A percentile compares a stretch with the other conserved stretches of the same genome.
These are phyloP conservation scores for Caenorhabditis elegans DNA, from an alignment of 1,140 invertebrate species.

Conservation along the genomic window DNA sequence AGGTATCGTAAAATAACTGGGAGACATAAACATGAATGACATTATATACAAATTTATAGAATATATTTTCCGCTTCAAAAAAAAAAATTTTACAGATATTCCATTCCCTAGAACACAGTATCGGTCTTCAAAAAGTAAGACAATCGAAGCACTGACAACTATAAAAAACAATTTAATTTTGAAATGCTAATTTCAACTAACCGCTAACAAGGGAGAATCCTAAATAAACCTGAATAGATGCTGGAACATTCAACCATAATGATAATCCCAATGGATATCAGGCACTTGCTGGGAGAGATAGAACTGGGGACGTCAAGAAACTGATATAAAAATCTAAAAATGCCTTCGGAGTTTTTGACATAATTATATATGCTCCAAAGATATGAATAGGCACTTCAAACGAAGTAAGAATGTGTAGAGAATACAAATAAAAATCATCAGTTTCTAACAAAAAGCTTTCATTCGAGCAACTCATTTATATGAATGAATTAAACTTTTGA, in stretches of 20 bases:
- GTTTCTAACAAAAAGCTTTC: not conserved
- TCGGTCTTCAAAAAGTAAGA: not conserved
- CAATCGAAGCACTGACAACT: not conserved
- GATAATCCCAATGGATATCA: not conserved
- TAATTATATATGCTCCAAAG: not conserved
- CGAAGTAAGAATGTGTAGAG: not conserved
- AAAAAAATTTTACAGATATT: not conserved
- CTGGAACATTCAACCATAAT: not conserved
- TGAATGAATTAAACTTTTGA: not conserved
- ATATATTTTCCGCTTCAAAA: not conserved
- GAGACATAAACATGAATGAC: not conserved
- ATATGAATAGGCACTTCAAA: not conserved
- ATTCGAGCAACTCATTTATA: not conserved
- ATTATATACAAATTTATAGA: not conserved
- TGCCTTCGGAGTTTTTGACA: not conserved
- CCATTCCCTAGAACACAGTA: not conserved
- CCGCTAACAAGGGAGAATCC: not conserved
- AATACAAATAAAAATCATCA: not conserved
- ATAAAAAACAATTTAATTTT: not conserved
- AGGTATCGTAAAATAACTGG: not conserved
- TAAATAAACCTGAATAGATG: not conserved
- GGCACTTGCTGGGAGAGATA: not conserved
- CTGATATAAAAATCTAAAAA: not conserved
- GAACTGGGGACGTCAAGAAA: not conserved
- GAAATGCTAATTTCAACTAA: not conserved